Percentiles rank a stretch among this genome's conserved stretches.
phyloP scores from a whole-genome alignment of 2,888 invertebrate genomes.

The Ichneumoninae sp. region DNA sequence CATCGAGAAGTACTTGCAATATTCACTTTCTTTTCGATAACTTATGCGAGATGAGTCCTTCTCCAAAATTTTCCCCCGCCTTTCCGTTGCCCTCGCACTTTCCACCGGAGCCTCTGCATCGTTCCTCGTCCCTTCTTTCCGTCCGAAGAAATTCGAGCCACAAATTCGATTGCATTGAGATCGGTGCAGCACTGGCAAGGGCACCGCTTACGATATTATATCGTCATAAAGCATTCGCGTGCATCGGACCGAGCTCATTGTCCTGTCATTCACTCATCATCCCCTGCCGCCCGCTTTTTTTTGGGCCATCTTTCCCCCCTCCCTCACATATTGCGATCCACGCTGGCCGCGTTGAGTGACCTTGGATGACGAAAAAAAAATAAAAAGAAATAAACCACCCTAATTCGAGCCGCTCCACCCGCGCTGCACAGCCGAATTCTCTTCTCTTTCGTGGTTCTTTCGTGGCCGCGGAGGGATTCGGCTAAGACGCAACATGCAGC shows the following conservation, averaged over 20 bases:
- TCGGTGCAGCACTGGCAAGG: slow-evolving; percentile 70
- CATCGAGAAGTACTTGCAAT: no score
- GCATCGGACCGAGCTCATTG: slow-evolving; percentile 82
- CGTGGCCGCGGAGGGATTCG: neutral
- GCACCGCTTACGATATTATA: slow-evolving; percentile 79
- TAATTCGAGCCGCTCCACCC: slow-evolving; percentile 75
- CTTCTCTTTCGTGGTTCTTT: slow-evolving; percentile 25
- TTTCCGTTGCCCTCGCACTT: slow-evolving; percentile 8
- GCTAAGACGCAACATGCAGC: slow-evolving; percentile 10
- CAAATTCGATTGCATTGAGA: slow-evolving; percentile 69
- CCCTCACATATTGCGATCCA: slow-evolving; percentile 36
- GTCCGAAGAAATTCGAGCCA: slow-evolving; percentile 75
- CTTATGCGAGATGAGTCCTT: no score
- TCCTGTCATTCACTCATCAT: slow-evolving; percentile 84
- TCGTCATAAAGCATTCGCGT: slow-evolving; percentile 83
- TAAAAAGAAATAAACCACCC: slow-evolving; percentile 80
- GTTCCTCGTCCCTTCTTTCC: slow-evolving; percentile 41
- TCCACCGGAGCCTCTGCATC: slow-evolving; percentile 9
- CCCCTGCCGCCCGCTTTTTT: slow-evolving; percentile 75
- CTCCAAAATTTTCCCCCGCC: slow-evolving; percentile 17
- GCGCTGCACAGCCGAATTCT: slow-evolving; percentile 52
- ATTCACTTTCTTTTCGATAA: no score
- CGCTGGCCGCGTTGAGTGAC: neutral
- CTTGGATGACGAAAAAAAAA: neutral
- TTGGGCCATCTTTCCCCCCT: slow-evolving; percentile 30